Evolutionary conservation across 2,113 vertebrate genomes (phyloP), one percentile per base, ranked within the genome.

Genomic region (Chloebia gouldiae): DNA sequence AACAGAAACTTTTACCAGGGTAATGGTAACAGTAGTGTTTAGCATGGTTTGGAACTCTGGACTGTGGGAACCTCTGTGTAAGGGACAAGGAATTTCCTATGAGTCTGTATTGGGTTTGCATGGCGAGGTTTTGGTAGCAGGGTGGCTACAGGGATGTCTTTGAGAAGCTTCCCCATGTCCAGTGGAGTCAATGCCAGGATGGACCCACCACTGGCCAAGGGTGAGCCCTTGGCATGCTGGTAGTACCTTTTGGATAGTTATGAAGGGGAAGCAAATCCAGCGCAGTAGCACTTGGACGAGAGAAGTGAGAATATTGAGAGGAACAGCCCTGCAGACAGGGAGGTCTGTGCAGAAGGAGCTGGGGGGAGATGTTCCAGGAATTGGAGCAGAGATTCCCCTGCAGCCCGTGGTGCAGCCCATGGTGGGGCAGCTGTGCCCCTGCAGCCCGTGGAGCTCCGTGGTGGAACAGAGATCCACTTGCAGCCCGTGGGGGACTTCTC

Each of bases 291-390:
- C 7, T 13, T n/a, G 30, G 51, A 49, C 86, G 16, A 59, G 31
- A 31, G 3, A 13, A 78, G 4, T 44, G 31, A 50, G 35, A 66
- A 2, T 15, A n/a, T 13, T 40, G 22, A 40, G 37, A 86, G 33
- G 8, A 50, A 1, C 12, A 60, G 2, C 8, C 18, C 28, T 22
- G 28, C 28, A 86, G 31, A 18, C 13, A 31, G 3, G 0, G 0
- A 60, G 27, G 35, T 23, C 45, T 20, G 64, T 28, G 51, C 12
- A 24, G 30, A 20, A 60, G 14, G 20, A 64, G 8, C 13, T 12
- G 5, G 5, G 1, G 22, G 63, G 10, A 64, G 19, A 5, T 23
- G 19, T 2, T 53, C 10, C 31, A 54, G 23, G 23, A 1, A 1
- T 1, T 4, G 15, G 30, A 64, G n/a, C 69, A 23, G 49, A 17